phyloP scores from a whole-genome alignment of 2,888 invertebrate genomes.

The Aporophyla nigra region DNA sequence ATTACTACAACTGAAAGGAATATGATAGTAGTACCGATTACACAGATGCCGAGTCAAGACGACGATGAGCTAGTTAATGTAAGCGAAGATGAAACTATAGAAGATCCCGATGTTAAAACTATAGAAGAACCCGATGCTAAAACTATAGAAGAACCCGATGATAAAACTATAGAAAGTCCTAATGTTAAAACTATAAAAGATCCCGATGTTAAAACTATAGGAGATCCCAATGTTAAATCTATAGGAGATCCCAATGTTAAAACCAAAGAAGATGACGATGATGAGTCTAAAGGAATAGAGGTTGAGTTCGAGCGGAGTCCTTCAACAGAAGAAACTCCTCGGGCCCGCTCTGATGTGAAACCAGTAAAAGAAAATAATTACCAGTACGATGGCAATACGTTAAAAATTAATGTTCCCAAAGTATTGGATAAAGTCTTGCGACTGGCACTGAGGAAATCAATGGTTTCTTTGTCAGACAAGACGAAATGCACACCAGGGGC shows the following conservation, averaged over 20 bases:
- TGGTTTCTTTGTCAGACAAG: conserved; percentile 71
- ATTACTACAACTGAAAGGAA: not conserved
- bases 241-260: conserved; percentile 3
- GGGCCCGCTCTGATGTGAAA: not conserved
- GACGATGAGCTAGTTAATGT: conserved; percentile 30
- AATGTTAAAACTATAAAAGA: not conserved
- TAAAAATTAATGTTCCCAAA: conserved; percentile 70
- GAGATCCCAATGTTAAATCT: not conserved
- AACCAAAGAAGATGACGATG: conserved; percentile 40
- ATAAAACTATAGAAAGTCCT: not conserved
- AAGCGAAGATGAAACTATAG: conserved; percentile 11
- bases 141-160: not conserved
- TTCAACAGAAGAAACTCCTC: not conserved
- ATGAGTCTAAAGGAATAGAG: conserved; percentile 51
- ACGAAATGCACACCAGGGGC: conserved; percentile 74
- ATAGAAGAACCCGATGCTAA: not conserved
- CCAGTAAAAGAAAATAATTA: not conserved
- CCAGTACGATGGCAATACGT: conserved; percentile 47
- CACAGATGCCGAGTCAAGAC: conserved; percentile 59
- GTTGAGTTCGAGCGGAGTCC: conserved; percentile 7
- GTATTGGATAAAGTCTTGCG: conserved; percentile 73
- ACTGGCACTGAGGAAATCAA: conserved; percentile 75
- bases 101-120: not conserved
- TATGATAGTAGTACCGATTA: conserved; percentile 26
- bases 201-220: not conserved